Evolutionary conservation across 35 echinoderm and acorn worm species (phyloP).

Genomic region (Apostichopus parvimensis): DNA sequence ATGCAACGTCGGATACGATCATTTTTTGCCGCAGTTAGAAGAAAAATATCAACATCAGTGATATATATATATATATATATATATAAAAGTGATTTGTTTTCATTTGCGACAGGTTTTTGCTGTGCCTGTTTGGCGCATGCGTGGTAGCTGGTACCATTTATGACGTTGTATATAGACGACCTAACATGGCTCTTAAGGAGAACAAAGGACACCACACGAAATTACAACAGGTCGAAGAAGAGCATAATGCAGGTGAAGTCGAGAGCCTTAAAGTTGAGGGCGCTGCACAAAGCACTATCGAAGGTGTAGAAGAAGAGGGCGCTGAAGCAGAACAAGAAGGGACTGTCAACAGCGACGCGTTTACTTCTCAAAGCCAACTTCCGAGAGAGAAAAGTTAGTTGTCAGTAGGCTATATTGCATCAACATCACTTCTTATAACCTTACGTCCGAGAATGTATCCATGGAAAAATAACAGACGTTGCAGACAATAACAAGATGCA

Average conservation of each 20-base stretch:
- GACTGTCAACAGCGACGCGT: not conserved
- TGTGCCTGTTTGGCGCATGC: slow-evolving; percentile 26
- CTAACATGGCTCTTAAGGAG: not conserved
- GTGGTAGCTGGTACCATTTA: slow-evolving; percentile 11
- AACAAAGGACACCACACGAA: not conserved
- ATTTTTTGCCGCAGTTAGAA: not conserved
- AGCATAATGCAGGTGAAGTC: slow-evolving; percentile 8
- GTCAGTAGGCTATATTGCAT: not conserved
- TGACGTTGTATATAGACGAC: not conserved
- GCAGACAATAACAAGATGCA: no score
- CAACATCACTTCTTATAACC: not conserved
- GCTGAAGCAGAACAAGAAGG: not conserved
- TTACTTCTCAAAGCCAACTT: not conserved
- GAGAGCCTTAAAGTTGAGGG: not conserved
- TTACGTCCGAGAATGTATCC: no score
- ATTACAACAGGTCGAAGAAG: not conserved
- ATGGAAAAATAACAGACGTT: no score
- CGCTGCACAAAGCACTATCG: not conserved
- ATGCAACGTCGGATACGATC: not conserved
- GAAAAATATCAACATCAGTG: not conserved
- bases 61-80: no score
- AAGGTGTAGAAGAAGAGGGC: not conserved
- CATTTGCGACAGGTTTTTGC: slow-evolving; percentile 3
- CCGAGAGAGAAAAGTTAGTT: not conserved
- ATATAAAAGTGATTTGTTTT: not conserved